Conservation (phyloP, 1,140 invertebrate genomes). For the Drosophila oshimai region DNA sequence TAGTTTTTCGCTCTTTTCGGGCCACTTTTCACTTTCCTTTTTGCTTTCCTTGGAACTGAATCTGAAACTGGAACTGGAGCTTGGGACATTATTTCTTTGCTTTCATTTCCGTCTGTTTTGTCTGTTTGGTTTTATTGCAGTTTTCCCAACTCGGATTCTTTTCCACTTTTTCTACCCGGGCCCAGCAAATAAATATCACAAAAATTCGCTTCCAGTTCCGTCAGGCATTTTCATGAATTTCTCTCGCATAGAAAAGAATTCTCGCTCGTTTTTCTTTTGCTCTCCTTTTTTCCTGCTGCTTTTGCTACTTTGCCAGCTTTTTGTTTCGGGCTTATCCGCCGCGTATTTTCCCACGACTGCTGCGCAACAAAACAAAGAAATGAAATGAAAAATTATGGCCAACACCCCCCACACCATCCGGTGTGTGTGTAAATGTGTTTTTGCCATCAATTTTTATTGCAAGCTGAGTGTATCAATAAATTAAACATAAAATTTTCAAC, state of each 20-base stretch:
- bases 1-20: slow-evolving; percentile 26
- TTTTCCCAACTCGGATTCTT: slow-evolving; percentile 36
- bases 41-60: slow-evolving; percentile 18
- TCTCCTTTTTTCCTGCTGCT: slow-evolving; percentile 22
- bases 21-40: slow-evolving; percentile 64
- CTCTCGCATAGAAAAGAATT: slow-evolving; percentile 40
- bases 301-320: slow-evolving; percentile 50
- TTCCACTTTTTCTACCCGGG: background rate
- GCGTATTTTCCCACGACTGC: slow-evolving; percentile 59
- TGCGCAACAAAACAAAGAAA: slow-evolving; percentile 70
- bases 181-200: slow-evolving; percentile 71
- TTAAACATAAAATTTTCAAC: slow-evolving; percentile 68
- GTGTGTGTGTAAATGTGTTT: slow-evolving; percentile 71
- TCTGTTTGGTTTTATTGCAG: slow-evolving; percentile 72
- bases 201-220: slow-evolving; percentile 71
- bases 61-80: slow-evolving; percentile 24
- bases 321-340: slow-evolving; percentile 58
- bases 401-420: slow-evolving; percentile 5
- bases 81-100: slow-evolving; percentile 73
- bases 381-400: slow-evolving; percentile 78
- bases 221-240: slow-evolving; percentile 65
- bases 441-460: slow-evolving; percentile 79
- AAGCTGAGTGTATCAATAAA: slow-evolving; percentile 78
- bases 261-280: slow-evolving; percentile 33
- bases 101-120: slow-evolving; percentile 77